Evolutionary conservation across 2,888 invertebrate species (phyloP).

Genomic region (Protonemura montana): DNA sequence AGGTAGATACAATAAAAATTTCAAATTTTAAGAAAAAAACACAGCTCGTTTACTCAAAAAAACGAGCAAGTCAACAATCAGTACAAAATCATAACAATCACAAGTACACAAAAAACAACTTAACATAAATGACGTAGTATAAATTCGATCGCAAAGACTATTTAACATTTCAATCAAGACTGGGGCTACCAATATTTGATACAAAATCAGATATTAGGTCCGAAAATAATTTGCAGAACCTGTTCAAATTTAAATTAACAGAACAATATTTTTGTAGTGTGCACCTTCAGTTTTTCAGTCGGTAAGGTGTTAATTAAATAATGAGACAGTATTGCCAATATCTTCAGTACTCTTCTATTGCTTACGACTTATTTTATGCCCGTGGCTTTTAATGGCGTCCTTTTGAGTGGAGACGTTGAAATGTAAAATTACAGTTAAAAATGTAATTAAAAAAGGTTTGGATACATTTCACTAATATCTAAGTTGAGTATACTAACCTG

Average conservation of each 20-base stretch:
- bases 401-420: not conserved
- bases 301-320: conserved; percentile 21
- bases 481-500: not conserved
- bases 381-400: not conserved
- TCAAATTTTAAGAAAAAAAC: not conserved
- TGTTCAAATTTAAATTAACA: not conserved
- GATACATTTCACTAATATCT: not conserved
- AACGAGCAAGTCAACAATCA: conserved; percentile 43
- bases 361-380: not conserved
- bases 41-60: conserved; percentile 30
- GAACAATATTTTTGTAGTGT: conserved; percentile 2
- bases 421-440: not conserved
- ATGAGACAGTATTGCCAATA: not conserved
- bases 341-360: too few relatives aligned
- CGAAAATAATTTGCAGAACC: not conserved
- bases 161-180: conserved; percentile 32
- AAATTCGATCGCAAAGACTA: conserved; percentile 14
- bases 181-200: not conserved
- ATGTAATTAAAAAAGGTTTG: not conserved
- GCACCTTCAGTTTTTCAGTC: conserved; percentile 41
- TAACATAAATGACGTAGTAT: conserved; percentile 30
- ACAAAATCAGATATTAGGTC: conserved; percentile 8
- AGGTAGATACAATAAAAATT: not conserved
- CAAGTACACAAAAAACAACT: conserved; percentile 43
- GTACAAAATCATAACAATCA: conserved; percentile 47